phyloP scores from a whole-genome alignment of 2,888 invertebrate genomes.

The Halocaridina rubra region DNA sequence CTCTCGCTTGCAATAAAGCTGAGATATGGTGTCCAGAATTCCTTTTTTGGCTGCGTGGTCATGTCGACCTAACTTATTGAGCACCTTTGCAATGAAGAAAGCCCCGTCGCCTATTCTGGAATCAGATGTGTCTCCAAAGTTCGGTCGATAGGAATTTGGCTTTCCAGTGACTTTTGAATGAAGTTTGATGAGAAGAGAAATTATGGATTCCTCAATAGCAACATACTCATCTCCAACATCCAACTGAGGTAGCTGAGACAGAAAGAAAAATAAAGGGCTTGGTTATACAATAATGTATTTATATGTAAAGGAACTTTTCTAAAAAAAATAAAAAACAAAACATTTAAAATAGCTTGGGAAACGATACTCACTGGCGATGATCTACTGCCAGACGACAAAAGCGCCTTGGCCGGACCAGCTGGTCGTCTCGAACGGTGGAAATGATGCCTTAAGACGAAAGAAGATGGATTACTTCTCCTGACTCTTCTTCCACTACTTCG shows the following conservation, averaged over 20 bases:
- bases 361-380: background rate
- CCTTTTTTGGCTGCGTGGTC: constrained; percentile 34
- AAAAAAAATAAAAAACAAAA: no score
- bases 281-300: no score
- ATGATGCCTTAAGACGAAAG: constrained; percentile 38
- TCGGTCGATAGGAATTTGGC: constrained; percentile 80
- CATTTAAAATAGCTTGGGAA: no score
- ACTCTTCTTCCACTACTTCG: constrained; percentile 11
- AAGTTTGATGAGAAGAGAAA: constrained; percentile 87
- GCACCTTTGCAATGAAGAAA: constrained; percentile 83
- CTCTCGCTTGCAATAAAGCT: constrained; percentile 36
- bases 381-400: constrained; percentile 19
- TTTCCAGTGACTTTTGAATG: constrained; percentile 88
- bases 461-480: constrained; percentile 34
- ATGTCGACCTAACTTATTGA: constrained; percentile 75
- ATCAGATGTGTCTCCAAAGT: constrained; percentile 65
- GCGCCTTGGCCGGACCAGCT: constrained; percentile 25
- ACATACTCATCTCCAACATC: constrained; percentile 51
- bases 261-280: no score
- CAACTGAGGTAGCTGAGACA: constrained; percentile 30
- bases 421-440: constrained; percentile 23
- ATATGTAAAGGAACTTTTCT: no score
- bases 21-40: constrained; percentile 46
- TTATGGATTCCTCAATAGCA: constrained; percentile 80
- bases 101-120: constrained; percentile 85